Evolutionary conservation across 2,888 invertebrate genomes (phyloP).

Genomic region (Oxystoma pomonae): DNA sequence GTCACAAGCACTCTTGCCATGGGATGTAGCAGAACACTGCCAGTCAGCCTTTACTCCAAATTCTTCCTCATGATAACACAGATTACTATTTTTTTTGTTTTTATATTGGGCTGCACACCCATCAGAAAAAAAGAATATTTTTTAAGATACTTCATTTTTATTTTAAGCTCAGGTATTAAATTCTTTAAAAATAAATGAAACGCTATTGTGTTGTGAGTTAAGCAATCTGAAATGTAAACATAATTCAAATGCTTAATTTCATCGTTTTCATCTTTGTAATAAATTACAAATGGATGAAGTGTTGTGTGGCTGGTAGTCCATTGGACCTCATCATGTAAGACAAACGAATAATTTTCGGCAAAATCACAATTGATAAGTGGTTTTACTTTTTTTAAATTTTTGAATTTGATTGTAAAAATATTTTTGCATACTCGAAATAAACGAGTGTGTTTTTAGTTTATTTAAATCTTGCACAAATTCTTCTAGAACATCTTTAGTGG

Average conservation of each 20-base stretch:
- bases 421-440: background rate
- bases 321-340: background rate
- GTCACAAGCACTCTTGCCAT: constrained; percentile 1
- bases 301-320: background rate
- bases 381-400: background rate
- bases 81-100: background rate
- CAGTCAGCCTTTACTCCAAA: background rate
- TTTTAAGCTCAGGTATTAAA: background rate
- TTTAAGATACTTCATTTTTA: background rate
- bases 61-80: background rate
- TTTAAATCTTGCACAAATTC: background rate
- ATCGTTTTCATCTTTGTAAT: background rate
- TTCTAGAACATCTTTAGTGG: background rate
- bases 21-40: background rate
- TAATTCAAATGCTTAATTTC: background rate
- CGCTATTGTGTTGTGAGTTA: background rate
- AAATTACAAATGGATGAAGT: background rate
- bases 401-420: background rate
- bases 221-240: background rate
- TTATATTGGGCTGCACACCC: background rate
- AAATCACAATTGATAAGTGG: background rate
- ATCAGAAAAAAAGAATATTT: background rate
- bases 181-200: background rate
- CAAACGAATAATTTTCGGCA: background rate
- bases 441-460: background rate